Evolutionary conservation across 1,140 invertebrate species (phyloP), one percentile per base, ranked within the genome.

Genomic region (Pachyrhynchus sulphureomaculatus): DNA sequence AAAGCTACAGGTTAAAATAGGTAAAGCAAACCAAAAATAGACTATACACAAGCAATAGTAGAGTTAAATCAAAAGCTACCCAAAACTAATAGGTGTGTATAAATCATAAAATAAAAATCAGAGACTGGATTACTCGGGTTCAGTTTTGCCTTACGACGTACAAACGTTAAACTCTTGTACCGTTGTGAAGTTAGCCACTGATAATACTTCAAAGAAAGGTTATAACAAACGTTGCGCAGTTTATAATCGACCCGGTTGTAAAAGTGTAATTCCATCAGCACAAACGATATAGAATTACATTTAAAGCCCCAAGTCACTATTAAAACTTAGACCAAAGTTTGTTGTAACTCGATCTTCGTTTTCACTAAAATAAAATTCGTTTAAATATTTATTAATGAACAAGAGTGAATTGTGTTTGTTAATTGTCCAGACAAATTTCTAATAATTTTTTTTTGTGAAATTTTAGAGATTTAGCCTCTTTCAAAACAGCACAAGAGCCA

Each of bases 101-200:
- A 29, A 53, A 66, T 64, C 32, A 37, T 51, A 68, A 72, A 71
- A 65, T 59, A 64, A 70, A 29, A 72, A 72, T 67, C 69, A 72
- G 73, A 73, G 70, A 73, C 72, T 73, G 72, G 62, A 71, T 65
- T 6, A 63, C 62, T 67, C 59, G 52, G 64, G 66, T 73, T 62
- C 65, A 44, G 66, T 69, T 72, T 73, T 72, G 72, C 71, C 69
- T 71, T 70, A 68, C 65, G 58, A 66, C 41, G 36, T 65, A 64
- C 65, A 68, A 70, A 54, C 65, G 69, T 49, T 33, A 34, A 69
- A 60, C 65, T 69, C 64, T 37, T 21, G 45, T 34, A 60, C 65
- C 44, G 37, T 36, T 67, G 48, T 67, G 67, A 61, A 55, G 21
- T 54, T 15, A 32, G 52, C 60, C 52, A 10, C 2, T 12, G 10